Conservation (phyloP, 2,888 invertebrate genomes). For the Cheilosia vernalis region DNA sequence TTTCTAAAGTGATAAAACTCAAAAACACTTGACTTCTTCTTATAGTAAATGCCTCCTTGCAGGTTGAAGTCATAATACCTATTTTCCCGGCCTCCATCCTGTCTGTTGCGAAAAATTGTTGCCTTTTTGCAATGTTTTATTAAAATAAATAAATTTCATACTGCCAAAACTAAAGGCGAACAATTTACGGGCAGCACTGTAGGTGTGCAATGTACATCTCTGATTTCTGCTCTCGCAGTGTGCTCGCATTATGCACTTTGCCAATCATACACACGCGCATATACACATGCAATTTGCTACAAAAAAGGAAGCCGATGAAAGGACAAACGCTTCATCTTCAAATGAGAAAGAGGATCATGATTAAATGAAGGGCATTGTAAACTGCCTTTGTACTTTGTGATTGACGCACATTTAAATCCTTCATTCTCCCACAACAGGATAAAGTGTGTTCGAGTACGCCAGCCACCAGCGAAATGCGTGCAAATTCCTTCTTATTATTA, state of each 20-base stretch:
- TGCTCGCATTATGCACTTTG: conserved; percentile 47
- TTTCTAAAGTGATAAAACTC: too few relatives aligned
- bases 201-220: background rate
- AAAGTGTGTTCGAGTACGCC: conserved; percentile 69
- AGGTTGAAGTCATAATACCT: too few relatives aligned
- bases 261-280: conserved; percentile 11
- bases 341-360: conserved; percentile 71
- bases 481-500: conserved; percentile 47
- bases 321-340: conserved; percentile 73
- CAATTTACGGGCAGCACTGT: conserved; percentile 34
- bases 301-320: conserved; percentile 72
- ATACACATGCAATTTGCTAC: conserved; percentile 16
- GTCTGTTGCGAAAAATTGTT: too few relatives aligned
- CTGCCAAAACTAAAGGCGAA: background rate
- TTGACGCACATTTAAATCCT: conserved; percentile 73
- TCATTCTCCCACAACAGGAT: conserved; percentile 64
- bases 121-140: too few relatives aligned
- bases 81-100: too few relatives aligned
- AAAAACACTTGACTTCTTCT: too few relatives aligned
- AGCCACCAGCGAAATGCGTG: conserved; percentile 67
- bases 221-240: background rate
- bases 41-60: too few relatives aligned
- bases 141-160: background rate
- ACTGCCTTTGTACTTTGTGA: conserved; percentile 74
- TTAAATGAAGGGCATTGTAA: conserved; percentile 75